A percentile compares a stretch with the other conserved stretches of the same genome.
Evolutionary conservation across 2,888 invertebrate species (phyloP).

Genomic region (Pteria penguin): DNA sequence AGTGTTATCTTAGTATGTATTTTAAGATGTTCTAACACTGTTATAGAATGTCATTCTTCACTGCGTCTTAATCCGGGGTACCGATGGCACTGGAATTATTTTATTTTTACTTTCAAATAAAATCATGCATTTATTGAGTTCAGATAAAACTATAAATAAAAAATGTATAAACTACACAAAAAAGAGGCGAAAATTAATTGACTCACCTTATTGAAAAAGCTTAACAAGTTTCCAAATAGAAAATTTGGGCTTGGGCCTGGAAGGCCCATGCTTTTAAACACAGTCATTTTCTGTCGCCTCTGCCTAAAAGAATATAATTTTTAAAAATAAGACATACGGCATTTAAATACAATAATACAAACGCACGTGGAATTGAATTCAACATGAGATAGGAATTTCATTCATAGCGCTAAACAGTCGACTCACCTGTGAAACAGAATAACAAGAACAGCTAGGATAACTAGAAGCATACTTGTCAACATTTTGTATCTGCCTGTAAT

Average conservation of each 20-base stretch:
- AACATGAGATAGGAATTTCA: no score
- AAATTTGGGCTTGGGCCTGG: constrained; percentile 74
- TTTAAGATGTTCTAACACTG: no score
- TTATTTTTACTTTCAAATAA: no score
- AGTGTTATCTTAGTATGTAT: no score
- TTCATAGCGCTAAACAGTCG: background rate
- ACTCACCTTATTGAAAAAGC: constrained; percentile 67
- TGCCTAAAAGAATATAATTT: constrained; percentile 54
- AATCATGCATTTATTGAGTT: no score
- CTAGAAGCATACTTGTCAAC: constrained; percentile 27
- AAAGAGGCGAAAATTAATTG: background rate
- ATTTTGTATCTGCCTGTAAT: constrained; percentile 12
- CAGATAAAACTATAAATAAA: no score
- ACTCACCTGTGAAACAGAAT: constrained; percentile 57
- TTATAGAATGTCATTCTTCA: no score
- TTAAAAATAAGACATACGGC: no score
- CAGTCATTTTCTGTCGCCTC: constrained; percentile 59
- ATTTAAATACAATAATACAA: no score
- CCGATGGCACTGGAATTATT: no score
- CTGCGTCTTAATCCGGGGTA: no score
- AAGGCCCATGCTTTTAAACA: constrained; percentile 68
- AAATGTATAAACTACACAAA: background rate
- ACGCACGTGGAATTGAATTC: no score
- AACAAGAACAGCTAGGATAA: constrained; percentile 34
- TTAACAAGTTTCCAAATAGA: constrained; percentile 70